Evolutionary conservation across 2,888 invertebrate species (phyloP).

Genomic region (Deilephila porcellus): DNA sequence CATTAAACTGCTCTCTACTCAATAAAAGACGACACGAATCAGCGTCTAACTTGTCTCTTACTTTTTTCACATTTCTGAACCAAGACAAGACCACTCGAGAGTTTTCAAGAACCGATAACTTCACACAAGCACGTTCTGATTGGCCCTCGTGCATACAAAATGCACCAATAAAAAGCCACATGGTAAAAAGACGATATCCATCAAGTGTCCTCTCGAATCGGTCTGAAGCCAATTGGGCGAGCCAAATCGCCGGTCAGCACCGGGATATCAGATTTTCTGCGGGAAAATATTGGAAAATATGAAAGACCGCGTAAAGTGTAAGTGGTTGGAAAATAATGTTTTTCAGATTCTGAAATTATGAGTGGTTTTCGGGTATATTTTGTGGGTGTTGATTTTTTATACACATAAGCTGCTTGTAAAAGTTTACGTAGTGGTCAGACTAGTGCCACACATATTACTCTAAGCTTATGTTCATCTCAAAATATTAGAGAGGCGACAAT

Average conservation of each 20-base stretch:
- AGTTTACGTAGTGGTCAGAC: no score
- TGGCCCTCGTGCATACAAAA: neutral
- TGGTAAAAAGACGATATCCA: neutral
- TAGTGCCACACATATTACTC: no score
- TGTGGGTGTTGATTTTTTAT: neutral
- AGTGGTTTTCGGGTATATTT: neutral
- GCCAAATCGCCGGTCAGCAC: neutral
- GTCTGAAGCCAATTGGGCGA: constrained; percentile 19
- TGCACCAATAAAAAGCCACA: neutral
- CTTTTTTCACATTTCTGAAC: no score
- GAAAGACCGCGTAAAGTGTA: neutral
- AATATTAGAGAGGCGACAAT: no score
- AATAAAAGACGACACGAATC: no score
- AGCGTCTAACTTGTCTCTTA: no score
- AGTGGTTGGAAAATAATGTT: constrained; percentile 13
- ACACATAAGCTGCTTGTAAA: no score
- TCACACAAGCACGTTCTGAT: neutral
- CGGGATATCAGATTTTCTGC: constrained; percentile 21
- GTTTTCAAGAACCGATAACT: no score
- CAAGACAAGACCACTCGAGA: no score
- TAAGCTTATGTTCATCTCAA: no score
- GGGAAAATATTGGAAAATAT: constrained; percentile 22
- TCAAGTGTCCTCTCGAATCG: constrained; percentile 14
- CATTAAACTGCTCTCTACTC: no score
- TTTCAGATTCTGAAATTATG: neutral